These are phyloP conservation scores for Pelecanoides urinatrix DNA, from an alignment of 2,113 vertebrate genomes.

Conservation along the genomic window DNA sequence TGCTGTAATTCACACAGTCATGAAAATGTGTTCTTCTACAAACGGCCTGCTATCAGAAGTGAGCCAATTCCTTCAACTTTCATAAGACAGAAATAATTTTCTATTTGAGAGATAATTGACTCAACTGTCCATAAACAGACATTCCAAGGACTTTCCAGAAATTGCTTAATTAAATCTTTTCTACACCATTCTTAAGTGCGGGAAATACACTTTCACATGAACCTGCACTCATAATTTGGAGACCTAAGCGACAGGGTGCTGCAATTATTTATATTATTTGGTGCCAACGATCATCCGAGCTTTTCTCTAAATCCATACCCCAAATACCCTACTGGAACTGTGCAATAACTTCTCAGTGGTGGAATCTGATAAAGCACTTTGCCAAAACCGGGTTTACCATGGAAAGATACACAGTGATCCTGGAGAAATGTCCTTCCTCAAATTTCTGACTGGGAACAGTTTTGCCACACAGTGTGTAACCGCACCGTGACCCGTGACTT, in stretches of 20 bases:
- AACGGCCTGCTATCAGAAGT: not conserved
- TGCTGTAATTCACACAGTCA: not conserved
- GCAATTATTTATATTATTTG: not conserved
- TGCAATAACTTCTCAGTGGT: not conserved
- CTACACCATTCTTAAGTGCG: not conserved
- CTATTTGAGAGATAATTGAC: not conserved
- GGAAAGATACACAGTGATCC: not conserved
- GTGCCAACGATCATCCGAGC: rapidly evolving
- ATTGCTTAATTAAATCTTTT: not conserved
- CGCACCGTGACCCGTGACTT: rapidly evolving
- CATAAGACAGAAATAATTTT: not conserved
- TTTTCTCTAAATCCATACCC: rapidly evolving
- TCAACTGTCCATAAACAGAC: not conserved
- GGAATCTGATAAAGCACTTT: not conserved
- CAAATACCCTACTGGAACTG: not conserved
- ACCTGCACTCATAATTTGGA: not conserved
- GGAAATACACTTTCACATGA: not conserved
- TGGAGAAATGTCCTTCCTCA: not conserved
- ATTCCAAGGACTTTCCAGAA: not conserved
- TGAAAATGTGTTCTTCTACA: not conserved
- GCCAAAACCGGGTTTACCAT: not conserved
- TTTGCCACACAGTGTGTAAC: not conserved
- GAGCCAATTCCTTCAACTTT: not conserved
- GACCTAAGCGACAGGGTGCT: rapidly evolving
- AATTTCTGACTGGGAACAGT: no score